Conservation (phyloP, 2,113 vertebrate genomes). For the Irena cyanogastra region DNA sequence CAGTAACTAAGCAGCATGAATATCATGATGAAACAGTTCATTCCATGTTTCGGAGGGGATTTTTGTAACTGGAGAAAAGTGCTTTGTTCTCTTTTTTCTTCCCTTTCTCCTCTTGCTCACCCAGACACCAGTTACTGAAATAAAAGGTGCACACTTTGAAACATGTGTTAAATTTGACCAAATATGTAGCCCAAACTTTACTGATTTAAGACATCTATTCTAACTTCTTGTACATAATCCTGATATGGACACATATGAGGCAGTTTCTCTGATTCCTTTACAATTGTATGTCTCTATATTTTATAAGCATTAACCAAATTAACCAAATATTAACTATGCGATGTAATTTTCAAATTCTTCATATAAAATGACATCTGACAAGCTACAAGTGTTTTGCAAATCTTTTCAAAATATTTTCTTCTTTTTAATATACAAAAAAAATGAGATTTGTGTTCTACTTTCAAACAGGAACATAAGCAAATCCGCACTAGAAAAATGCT, state of each 20-base stretch:
- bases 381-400: neutral
- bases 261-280: neutral
- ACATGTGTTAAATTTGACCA: neutral
- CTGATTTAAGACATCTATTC: neutral
- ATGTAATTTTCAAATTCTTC: neutral
- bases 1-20: neutral
- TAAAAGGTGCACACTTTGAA: neutral
- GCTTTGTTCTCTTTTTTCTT: neutral
- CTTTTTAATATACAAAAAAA: neutral
- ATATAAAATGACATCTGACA: neutral
- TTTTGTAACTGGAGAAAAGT: neutral
- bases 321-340: no score
- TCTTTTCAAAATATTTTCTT: neutral
- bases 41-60: neutral
- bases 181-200: neutral
- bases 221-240: neutral
- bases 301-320: neutral
- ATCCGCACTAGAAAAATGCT: neutral
- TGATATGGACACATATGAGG: neutral
- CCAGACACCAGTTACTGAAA: neutral
- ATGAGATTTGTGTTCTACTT: neutral
- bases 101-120: neutral
- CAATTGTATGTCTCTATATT: neutral
- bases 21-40: neutral
- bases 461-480: neutral